Evolutionary conservation across 2,113 vertebrate genomes (phyloP).

Genomic region (Mustelus asterias): DNA sequence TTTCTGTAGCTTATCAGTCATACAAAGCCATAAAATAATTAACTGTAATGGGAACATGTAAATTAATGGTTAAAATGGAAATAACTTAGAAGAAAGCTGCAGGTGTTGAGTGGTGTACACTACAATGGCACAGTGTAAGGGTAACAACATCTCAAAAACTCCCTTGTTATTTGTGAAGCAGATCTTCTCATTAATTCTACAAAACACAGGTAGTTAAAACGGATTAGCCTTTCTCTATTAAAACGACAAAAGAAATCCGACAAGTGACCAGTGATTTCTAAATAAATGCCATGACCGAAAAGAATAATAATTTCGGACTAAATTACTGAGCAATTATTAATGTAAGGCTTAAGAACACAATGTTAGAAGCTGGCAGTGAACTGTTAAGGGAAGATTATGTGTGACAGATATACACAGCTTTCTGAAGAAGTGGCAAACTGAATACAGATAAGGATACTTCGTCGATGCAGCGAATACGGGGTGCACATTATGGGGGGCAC

Average conservation of each 20-base stretch:
- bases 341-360: neutral
- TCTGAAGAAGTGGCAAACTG: neutral
- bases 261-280: neutral
- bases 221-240: neutral
- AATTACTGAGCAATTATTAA: neutral
- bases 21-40: neutral
- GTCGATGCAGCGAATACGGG: neutral
- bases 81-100: neutral
- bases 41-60: neutral
- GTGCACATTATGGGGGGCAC: neutral
- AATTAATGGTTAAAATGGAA: neutral
- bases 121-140: neutral
- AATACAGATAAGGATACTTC: neutral
- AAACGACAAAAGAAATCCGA: neutral
- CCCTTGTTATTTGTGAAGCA: neutral
- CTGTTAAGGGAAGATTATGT: neutral
- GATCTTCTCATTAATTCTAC: neutral
- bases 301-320: neutral
- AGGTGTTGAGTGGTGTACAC: neutral
- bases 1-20: neutral
- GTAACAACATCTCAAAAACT: neutral
- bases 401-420: neutral
- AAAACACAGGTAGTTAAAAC: neutral
- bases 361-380: no score
- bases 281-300: neutral